Evolutionary conservation across 1,140 invertebrate genomes (phyloP), one percentile per base, ranked within the genome.

Genomic region (Drosophila ambigua): DNA sequence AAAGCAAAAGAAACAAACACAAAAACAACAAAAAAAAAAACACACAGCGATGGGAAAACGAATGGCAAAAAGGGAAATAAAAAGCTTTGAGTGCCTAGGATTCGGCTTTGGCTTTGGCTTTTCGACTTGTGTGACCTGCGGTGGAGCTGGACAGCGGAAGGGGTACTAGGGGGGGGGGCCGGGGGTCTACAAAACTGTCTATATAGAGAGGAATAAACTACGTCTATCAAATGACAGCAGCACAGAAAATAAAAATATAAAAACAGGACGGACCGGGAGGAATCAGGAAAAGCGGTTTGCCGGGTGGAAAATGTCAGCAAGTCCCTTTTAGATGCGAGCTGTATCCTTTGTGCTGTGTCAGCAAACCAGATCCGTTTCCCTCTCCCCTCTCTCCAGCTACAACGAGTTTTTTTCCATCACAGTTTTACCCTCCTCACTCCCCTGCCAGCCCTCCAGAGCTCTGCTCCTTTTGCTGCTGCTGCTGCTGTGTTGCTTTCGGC

Each of bases 151-250:
- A 13, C 11, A 2, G 35, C 2, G 35, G 35, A 6, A 28, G 5
- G 24, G 61, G 20, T 2, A 20, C 26, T 46, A 24, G 5, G 2
- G 50, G 55, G 55, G 28, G 24, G 41, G n/a, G n/a, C n/a, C 23
- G 51, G 23, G 53, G 61, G 46, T 0, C 16, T 35, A 11, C 53
- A 48, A 54, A 63, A 46, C 48, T 61, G 64, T 77, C 68, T 68
- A 69, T 77, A 81, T 67, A 58, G 20, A 20, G 26, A 28, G 62
- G 58, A 77, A 79, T 75, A 75, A 71, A 74, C 39, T 61, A 43
- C 51, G 49, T 73, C 46, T 81, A 72, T 52, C 51, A 49, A 60
- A 62, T 72, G 74, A 60, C 66, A 72, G 31, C 20, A 31, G 24
- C 20, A 48, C 2, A 24, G 0, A 20, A 39, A 39, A 11, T 1